Percentiles rank a stretch among this genome's conserved stretches.
Evolutionary conservation across 2,113 vertebrate species (phyloP).

Genomic region (Nyctereutes procyonoides): DNA sequence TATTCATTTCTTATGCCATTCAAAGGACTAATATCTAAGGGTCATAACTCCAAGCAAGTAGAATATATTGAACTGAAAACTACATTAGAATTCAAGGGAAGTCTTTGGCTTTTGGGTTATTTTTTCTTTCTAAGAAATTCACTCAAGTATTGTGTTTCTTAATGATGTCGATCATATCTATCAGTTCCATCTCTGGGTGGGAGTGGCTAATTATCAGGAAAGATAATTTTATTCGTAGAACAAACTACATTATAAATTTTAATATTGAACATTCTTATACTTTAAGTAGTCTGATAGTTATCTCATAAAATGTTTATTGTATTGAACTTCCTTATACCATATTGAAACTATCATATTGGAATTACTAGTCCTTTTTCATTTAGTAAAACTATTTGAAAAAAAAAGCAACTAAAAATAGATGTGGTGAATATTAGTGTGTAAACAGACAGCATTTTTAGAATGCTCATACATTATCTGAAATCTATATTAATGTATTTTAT

Average conservation of each 20-base stretch:
- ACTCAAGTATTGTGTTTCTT: neutral
- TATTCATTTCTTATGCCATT: constrained; percentile 12
- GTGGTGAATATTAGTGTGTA: neutral
- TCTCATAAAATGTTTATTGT: neutral
- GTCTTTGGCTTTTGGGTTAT: neutral
- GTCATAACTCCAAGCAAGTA: constrained; percentile 28
- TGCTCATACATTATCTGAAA: neutral
- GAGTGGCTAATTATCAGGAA: neutral
- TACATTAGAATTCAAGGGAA: neutral
- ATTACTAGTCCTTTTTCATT: neutral
- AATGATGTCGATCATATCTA: neutral
- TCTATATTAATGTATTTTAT: neutral
- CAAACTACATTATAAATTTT: neutral
- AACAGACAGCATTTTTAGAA: neutral
- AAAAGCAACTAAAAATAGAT: neutral
- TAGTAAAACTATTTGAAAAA: neutral
- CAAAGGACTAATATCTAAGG: constrained; percentile 17
- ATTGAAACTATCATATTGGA: neutral
- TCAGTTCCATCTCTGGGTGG: neutral
- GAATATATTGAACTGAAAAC: neutral
- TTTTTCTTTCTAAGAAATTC: constrained; percentile 42
- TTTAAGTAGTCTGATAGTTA: neutral
- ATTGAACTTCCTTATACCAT: neutral
- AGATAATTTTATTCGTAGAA: constrained; percentile 8
- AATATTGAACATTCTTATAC: neutral